Evolutionary conservation across 2,888 invertebrate species (phyloP).

Genomic region (Eilema griseolum): DNA sequence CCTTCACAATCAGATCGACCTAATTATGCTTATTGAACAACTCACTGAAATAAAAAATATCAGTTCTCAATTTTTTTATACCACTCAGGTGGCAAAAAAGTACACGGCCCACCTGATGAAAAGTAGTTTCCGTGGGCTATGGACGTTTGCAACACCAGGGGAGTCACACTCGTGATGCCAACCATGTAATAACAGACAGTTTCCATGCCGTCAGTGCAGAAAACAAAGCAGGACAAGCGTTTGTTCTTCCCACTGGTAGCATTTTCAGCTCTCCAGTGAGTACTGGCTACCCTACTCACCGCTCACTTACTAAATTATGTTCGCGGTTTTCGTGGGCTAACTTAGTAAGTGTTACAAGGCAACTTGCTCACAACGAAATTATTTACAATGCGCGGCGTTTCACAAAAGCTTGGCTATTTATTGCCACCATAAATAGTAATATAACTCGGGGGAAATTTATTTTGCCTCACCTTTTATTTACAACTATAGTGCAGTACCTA

Average conservation of each 20-base stretch:
- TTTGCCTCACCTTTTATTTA: slow-evolving; percentile 83
- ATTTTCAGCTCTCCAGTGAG: no score
- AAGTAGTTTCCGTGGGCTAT: no score
- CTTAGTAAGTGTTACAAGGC: slow-evolving; percentile 77
- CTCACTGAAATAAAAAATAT: slow-evolving; percentile 18
- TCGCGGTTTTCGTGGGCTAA: slow-evolving; percentile 56
- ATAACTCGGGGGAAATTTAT: slow-evolving; percentile 83
- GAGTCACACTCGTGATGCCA: no score
- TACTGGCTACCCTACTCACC: no score
- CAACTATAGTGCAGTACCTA: slow-evolving; percentile 69
- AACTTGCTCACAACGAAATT: slow-evolving; percentile 80
- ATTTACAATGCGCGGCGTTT: slow-evolving; percentile 83
- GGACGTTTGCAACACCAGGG: no score
- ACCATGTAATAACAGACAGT: no score
- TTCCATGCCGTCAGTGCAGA: no score
- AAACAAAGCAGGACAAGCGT: no score
- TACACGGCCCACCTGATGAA: no score
- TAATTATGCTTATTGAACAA: background rate
- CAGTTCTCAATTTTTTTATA: no score
- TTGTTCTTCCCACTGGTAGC: no score
- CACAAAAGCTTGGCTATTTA: slow-evolving; percentile 82
- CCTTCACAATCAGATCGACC: background rate
- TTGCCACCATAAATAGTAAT: slow-evolving; percentile 84
- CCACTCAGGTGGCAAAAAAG: no score
- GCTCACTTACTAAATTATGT: slow-evolving; percentile 9